A percentile compares a stretch with the other conserved stretches of the same genome.
Evolutionary conservation across 2,797 vertebrate genomes (phyloP).

Genomic region (Craterocephalus amniculus): DNA sequence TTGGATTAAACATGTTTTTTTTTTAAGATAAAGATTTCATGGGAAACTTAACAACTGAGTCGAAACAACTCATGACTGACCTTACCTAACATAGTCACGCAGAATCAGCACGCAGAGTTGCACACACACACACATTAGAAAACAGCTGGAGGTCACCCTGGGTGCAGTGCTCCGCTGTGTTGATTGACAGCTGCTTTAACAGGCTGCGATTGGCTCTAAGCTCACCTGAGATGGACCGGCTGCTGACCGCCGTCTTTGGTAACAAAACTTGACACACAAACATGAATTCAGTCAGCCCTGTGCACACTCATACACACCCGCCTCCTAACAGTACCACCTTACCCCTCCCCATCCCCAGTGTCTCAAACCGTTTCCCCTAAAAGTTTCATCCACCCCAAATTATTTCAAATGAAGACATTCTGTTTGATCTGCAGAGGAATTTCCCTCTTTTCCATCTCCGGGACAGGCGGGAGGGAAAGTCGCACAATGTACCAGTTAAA

Average conservation of each 20-base stretch:
- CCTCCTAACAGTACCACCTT: conserved; percentile 53
- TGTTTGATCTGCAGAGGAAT: conserved; percentile 81
- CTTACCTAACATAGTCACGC: conserved; percentile 55
- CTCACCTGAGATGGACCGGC: conserved; percentile 74
- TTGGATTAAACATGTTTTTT: conserved; percentile 44
- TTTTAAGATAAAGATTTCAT: conserved; percentile 46
- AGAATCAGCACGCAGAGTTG: conserved; percentile 49
- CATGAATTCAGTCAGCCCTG: conserved; percentile 3
- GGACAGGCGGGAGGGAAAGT: conserved; percentile 63
- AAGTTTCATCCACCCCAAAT: conserved; percentile 52
- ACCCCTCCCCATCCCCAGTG: conserved; percentile 26
- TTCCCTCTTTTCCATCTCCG: conserved; percentile 66
- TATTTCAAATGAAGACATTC: conserved; percentile 77
- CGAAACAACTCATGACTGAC: conserved; percentile 62
- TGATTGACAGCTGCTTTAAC: conserved; percentile 80
- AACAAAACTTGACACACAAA: conserved; percentile 49
- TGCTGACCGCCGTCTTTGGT: conserved; percentile 34
- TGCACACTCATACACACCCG: conserved; percentile 19
- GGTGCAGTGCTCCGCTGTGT: conserved; percentile 55
- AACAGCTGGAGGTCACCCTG: conserved; percentile 62
- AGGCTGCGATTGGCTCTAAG: conserved; percentile 78
- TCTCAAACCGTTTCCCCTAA: conserved; percentile 58
- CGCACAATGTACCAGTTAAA: conserved; percentile 74
- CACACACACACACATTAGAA: conserved; percentile 41
- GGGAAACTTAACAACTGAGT: conserved; percentile 33